Evolutionary conservation across 1,140 invertebrate genomes (phyloP).

Genomic region (Drosophila lini): DNA sequence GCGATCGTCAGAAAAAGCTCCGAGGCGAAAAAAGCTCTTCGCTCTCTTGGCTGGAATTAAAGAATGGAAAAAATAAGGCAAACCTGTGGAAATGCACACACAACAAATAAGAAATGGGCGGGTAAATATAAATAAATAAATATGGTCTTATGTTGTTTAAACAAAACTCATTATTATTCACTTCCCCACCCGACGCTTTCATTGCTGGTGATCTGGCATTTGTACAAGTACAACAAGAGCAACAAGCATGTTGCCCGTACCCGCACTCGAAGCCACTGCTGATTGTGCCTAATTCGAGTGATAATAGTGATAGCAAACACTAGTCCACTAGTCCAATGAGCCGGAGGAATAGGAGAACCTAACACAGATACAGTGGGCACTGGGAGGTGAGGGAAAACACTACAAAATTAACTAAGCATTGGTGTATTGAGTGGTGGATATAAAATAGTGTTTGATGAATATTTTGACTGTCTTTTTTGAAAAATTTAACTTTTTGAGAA

Average conservation of each 20-base stretch:
- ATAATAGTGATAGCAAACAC: slow-evolving; percentile 53
- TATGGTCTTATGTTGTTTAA: slow-evolving; percentile 11
- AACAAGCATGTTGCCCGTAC: not conserved
- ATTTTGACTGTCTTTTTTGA: not conserved
- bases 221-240: slow-evolving; percentile 7
- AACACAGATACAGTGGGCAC: slow-evolving; percentile 11
- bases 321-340: not conserved
- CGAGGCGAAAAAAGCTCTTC: not conserved
- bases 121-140: slow-evolving; percentile 10
- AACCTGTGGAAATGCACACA: slow-evolving; percentile 12
- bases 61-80: slow-evolving; percentile 17
- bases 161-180: slow-evolving; percentile 17
- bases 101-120: slow-evolving; percentile 1
- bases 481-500: not conserved
- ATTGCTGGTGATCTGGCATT: slow-evolving; percentile 12
- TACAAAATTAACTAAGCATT: not conserved
- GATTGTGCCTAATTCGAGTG: slow-evolving; percentile 60
- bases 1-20: slow-evolving; percentile 28
- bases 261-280: slow-evolving; percentile 10
- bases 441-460: not conserved
- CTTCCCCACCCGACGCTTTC: slow-evolving; percentile 17
- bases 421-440: not conserved
- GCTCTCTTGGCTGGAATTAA: slow-evolving; percentile 14
- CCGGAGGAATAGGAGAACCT: slow-evolving; percentile 19
- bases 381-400: not conserved